Evolutionary conservation across 1,140 invertebrate genomes (phyloP), one percentile per base, ranked within the genome.

Genomic region (Chionoecetes opilio): DNA sequence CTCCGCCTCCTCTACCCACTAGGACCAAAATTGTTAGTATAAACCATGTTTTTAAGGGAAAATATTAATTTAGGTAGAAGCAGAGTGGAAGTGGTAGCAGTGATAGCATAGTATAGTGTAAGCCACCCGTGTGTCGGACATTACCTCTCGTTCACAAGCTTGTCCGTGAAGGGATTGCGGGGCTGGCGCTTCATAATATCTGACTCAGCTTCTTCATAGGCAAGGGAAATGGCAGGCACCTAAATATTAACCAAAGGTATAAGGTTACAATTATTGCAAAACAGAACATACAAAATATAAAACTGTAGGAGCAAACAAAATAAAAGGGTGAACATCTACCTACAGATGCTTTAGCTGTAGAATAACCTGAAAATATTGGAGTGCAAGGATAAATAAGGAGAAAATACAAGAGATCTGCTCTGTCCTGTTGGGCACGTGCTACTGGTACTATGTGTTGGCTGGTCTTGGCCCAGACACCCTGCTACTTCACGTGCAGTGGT

Each of bases 111-210:
- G 32, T 88, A 31, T 32, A 37, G n/a, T n/a, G n/a, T n/a, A 37
- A 53, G 82, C n/a, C n/a, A n/a, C n/a, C n/a, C n/a, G n/a, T 38
- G 41, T 26, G 85, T 6, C 34, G 26, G 75, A 95, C 97, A 97
- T 98, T 98, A 99, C 98, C 99, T 99, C 98, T 99, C 99, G 97
- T 99, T 99, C 97, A 99, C 99, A 97, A 99, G 98, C 98, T 99
- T 99, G 98, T 99, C 99, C 96, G 98, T 98, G 96, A 98, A 98
- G 93, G 99, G 99, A 97, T 99, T 98, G 97, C 99, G 98, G 96
- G 99, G 99, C 96, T 98, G 98, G 96, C 99, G 98, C 98, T 99
- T 99, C 99, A 99, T 99, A 97, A 99, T 99, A 97, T 99, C 99
- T 96, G 99, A 98, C 97, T 99, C 99, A 93, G 99, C 98, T 97